Base-by-base conservation (phyloP, 2,113 vertebrate genomes). In the Mesitornis unicolor region DNA sequence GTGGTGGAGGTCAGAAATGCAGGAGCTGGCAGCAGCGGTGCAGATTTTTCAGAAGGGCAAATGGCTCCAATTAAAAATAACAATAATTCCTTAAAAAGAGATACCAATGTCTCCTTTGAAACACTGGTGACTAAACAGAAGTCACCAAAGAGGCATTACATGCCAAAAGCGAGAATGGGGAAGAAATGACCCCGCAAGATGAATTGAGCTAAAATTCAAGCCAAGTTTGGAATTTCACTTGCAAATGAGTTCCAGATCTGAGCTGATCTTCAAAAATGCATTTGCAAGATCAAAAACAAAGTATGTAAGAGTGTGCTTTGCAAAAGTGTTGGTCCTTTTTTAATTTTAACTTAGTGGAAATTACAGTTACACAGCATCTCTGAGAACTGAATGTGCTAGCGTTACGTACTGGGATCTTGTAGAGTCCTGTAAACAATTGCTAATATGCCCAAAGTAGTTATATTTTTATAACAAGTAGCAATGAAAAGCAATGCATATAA, bases 31-130 rank as follows among this genome's bases (percentile, higher is more conserved):
- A 31, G 90, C 47, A 77, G 42, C 61, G 38, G n/a, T 85, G 61
- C 69, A 54, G 50, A 67, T 93, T 93, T 95, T 90, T 91, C 67
- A 93, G 47, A 80, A 79, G 54, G 59, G 24, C 89, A 83, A 95
- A 89, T 94, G 78, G 54, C 59, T 96, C 54, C 84, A 95, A 96
- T 97, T 97, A 95, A 94, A 89, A 93, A 85, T 77, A 90, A 86
- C 50, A 88, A 35, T 91, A 82, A 93, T 95, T 94, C 79, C 54
- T 88, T 88, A 81, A 83, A 88, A 93, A 90, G 48, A 83, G 67
- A 69, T 59, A 82, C 61, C 57, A 73, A 3, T 80, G 36, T 79
- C 59, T 89, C 45, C 50, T 87, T 67, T 85, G 81, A 94, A 91
- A 83, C 29, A 11, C 53, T 48, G 33, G 56, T 36, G 40, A 61